Evolutionary conservation across 2,797 vertebrate species (phyloP).

Genomic region (Mycteria americana): DNA sequence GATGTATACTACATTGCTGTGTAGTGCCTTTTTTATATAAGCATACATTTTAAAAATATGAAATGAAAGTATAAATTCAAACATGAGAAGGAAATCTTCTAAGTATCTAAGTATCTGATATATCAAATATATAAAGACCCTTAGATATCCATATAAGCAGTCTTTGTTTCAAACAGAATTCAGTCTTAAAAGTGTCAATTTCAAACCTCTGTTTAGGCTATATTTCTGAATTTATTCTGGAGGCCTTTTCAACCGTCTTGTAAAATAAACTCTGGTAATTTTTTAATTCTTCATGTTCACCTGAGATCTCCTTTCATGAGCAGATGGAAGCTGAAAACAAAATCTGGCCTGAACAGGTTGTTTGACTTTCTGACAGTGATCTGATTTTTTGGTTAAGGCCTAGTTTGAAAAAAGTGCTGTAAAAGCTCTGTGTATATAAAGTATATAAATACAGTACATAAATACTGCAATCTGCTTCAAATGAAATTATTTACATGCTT

Average conservation of each 20-base stretch:
- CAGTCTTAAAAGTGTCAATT: background rate
- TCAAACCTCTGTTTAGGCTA: background rate
- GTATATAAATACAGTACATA: background rate
- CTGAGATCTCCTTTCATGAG: background rate
- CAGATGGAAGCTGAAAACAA: slow-evolving; percentile 18
- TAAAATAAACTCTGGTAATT: slow-evolving; percentile 13
- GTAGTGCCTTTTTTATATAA: background rate
- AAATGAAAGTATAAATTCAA: background rate
- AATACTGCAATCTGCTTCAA: background rate
- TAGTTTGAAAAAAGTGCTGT: background rate
- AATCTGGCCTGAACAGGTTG: background rate
- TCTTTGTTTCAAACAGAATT: background rate
- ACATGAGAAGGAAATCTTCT: slow-evolving; percentile 1
- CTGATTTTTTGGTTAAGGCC: background rate
- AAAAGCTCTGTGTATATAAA: background rate
- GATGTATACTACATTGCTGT: background rate
- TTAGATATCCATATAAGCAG: background rate
- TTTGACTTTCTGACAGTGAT: background rate
- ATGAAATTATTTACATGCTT: background rate
- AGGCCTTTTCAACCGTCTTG: background rate
- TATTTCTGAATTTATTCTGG: background rate
- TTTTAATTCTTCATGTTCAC: slow-evolving; percentile 32
- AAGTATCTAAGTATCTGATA: background rate
- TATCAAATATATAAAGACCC: background rate
- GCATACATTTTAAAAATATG: background rate